phyloP scores from a whole-genome alignment of 2,113 vertebrate genomes.

The Protomyctophum bolini region DNA sequence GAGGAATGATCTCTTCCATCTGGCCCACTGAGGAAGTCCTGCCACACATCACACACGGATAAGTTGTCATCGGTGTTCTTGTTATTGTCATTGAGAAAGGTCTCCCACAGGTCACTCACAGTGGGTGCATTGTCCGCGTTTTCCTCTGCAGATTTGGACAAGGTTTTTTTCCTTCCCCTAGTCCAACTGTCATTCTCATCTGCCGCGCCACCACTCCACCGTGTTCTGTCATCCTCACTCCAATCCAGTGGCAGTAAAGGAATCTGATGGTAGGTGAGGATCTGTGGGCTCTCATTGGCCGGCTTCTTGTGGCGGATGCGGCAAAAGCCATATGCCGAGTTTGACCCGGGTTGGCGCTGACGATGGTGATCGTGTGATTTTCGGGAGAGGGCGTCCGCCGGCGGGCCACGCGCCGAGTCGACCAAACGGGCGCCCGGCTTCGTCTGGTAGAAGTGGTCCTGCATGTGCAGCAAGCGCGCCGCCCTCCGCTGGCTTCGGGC shows the following conservation, averaged over 20 bases:
- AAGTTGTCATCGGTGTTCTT: conserved; percentile 22
- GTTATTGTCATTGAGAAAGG: conserved; percentile 48
- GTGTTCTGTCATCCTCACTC: conserved; percentile 49
- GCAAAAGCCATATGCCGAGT: conserved; percentile 14
- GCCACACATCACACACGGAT: conserved; percentile 62
- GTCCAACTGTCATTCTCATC: conserved; percentile 41
- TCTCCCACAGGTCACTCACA: conserved; percentile 54
- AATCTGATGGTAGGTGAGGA: conserved; percentile 73
- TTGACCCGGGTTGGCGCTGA: conserved; percentile 28
- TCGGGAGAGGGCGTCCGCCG: neutral
- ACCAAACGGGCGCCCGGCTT: conserved; percentile 21
- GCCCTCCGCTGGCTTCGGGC: conserved; percentile 55
- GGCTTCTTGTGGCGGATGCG: conserved; percentile 33
- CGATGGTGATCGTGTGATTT: neutral
- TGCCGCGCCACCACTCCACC: conserved; percentile 10
- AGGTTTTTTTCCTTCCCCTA: conserved; percentile 21
- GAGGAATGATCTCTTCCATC: conserved; percentile 30
- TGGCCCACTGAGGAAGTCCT: conserved; percentile 61
- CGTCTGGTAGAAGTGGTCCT: conserved; percentile 56
- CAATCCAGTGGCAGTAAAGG: conserved; percentile 69
- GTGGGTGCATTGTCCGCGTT: conserved; percentile 11
- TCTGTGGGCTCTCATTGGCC: conserved; percentile 30
- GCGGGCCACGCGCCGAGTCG: conserved; percentile 23
- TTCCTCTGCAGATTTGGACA: conserved; percentile 33
- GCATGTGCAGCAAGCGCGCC: conserved; percentile 48